Evolutionary conservation across 2,888 invertebrate species (phyloP), one percentile per base, ranked within the genome.

Genomic region (Pyrgus malvae): DNA sequence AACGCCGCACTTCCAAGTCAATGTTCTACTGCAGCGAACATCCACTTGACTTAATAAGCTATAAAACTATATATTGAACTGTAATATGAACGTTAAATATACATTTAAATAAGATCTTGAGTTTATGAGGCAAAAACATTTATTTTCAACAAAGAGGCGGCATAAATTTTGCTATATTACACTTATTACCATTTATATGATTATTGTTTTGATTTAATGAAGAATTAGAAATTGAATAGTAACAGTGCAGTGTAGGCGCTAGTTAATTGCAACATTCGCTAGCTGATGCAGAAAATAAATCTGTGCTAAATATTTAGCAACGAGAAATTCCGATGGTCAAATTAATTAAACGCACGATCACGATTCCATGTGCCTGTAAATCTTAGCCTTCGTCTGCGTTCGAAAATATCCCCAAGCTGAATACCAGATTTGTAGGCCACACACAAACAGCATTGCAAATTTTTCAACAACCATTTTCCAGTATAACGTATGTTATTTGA

Each of bases 361-460:
- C 62, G 59, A 58, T 54, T 44, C 48, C 31, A 48, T 61, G 55
- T 49, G 50, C 54, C 61, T 53, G 54, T 61, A 62, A 56, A 62
- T 58, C 59, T 61, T 44, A 44, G 57, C 62, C 37, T 9, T 62
- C 55, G 60, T 56, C 58, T 66, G 67, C 65, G 68, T 69, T 62
- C 61, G 60, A 71, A 62, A 44, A 44, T 62, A 61, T 29, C 21
- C 29, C 59, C 58, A 58, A 62, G 65, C 64, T 69, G 72, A 76
- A 74, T 77, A 68, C 68, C 53, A 70, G 69, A 74, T 76, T 80
- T 83, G 73, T 78, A 76, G 83, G 80, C 70, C 80, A 73, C 61
- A 71, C 70, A 68, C 66, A 61, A 70, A 72, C 63, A 67, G 80
- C 77, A 74, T 81, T 75, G 76, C 80, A 72, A 79, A 76, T 81